Percentiles rank a stretch among this genome's conserved stretches.
phyloP scores from a whole-genome alignment of 2,113 vertebrate genomes.

The Noctilio leporinus region DNA sequence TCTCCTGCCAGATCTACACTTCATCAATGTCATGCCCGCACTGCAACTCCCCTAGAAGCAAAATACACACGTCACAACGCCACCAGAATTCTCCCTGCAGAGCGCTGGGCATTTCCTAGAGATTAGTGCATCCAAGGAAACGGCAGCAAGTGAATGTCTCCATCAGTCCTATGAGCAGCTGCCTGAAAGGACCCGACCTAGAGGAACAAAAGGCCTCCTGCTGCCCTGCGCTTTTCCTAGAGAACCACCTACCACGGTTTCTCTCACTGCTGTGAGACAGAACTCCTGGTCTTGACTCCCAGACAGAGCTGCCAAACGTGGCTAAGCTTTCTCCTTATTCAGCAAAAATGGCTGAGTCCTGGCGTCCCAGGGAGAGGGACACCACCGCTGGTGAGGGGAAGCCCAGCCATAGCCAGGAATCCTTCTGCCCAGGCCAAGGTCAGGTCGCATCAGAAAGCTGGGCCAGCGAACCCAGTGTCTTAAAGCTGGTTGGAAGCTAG shows the following conservation, averaged over 20 bases:
- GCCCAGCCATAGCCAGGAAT: background rate
- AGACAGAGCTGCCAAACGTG: background rate
- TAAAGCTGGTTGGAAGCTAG: background rate
- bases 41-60: background rate
- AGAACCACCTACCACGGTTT: background rate
- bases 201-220: background rate
- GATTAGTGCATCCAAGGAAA: background rate
- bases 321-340: background rate
- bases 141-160: background rate
- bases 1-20: background rate
- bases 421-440: background rate
- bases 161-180: background rate
- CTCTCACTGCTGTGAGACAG: background rate
- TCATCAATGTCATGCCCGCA: background rate
- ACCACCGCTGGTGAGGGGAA: background rate
- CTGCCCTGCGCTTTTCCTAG: background rate
- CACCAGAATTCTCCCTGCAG: background rate
- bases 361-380: background rate
- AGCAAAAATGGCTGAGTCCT: background rate
- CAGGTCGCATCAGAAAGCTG: background rate
- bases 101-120: background rate
- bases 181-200: background rate
- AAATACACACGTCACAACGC: conserved; percentile 14
- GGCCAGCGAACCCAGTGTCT: background rate
- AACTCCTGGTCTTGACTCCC: background rate